Evolutionary conservation across 2,113 vertebrate genomes (phyloP).

Genomic region (Guaruba guarouba): DNA sequence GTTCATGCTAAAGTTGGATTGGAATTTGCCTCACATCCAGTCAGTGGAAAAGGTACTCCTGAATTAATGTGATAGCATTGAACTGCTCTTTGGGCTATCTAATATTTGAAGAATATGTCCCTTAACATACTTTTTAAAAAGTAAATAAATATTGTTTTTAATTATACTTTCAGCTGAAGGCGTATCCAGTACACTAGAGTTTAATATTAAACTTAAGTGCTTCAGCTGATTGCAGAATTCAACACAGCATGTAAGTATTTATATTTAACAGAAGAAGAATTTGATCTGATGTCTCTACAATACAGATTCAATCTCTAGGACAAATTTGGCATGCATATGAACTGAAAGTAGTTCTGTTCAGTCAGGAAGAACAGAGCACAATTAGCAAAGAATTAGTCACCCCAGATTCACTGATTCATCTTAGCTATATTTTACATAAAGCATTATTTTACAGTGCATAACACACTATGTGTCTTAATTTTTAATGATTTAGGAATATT

Average conservation of each 20-base stretch:
- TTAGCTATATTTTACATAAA: constrained; percentile 27
- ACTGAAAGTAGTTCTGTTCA: background rate
- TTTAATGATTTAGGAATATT: background rate
- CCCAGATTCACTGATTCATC: background rate
- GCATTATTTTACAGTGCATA: background rate
- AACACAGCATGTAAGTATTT: background rate
- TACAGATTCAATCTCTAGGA: background rate
- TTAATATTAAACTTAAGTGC: background rate
- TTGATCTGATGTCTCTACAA: background rate
- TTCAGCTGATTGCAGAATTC: background rate
- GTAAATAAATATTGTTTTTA: background rate
- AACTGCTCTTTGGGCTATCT: background rate
- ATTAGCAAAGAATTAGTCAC: constrained; percentile 25
- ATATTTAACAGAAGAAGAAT: background rate
- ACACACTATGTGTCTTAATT: background rate
- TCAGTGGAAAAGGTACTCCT: background rate
- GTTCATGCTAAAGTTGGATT: background rate
- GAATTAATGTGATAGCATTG: background rate
- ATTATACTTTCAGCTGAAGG: background rate
- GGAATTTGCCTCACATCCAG: background rate
- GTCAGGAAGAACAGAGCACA: constrained; percentile 7
- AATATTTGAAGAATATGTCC: background rate
- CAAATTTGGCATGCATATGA: background rate
- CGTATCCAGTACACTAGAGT: background rate
- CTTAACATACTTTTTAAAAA: background rate